A percentile compares a stretch with the other conserved stretches of the same genome.
These are phyloP conservation scores for Corella eumyota DNA, from an alignment of 23 tunicate genomes.

Conservation along the genomic window DNA sequence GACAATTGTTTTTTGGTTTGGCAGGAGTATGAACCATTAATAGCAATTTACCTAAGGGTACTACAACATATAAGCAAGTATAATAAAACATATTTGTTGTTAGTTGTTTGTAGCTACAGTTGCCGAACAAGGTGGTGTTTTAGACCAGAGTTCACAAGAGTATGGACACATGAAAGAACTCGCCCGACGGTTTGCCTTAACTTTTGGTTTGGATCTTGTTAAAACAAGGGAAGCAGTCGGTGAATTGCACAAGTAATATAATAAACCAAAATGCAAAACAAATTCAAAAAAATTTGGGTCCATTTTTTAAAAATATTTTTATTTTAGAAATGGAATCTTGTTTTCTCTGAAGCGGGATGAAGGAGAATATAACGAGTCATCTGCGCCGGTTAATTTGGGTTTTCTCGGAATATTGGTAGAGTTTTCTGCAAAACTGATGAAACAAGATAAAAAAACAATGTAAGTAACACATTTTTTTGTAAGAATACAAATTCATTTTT, in stretches of 20 bases:
- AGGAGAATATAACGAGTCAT: constrained; percentile 14
- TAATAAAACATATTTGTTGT: no score
- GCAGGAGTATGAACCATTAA: neutral
- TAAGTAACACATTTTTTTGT: constrained; percentile 31
- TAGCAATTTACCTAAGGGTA: neutral
- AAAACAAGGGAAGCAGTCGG: constrained; percentile 95
- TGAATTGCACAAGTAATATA: constrained; percentile 90
- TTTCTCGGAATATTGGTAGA: constrained; percentile 87
- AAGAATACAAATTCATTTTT: neutral
- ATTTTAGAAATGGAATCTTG: constrained; percentile 64
- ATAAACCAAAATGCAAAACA: neutral
- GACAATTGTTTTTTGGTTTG: no score
- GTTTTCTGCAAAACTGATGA: constrained; percentile 92
- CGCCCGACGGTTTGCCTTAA: constrained; percentile 89
- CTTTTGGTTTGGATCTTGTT: constrained; percentile 91
- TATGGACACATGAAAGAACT: constrained; percentile 97
- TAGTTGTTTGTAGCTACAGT: constrained; percentile 73
- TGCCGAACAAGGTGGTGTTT: constrained; percentile 57
- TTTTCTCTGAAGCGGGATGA: constrained; percentile 72
- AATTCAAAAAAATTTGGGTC: no score
- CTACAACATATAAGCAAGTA: no score
- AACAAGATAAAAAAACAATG: constrained; percentile 91
- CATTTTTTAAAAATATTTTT: no score
- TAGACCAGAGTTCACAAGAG: constrained; percentile 78
- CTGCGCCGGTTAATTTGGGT: constrained; percentile 67